A percentile compares a stretch with the other conserved stretches of the same genome.
phyloP scores from a whole-genome alignment of 2,888 invertebrate species.

The Acanthococcus lagerstroemiae region DNA sequence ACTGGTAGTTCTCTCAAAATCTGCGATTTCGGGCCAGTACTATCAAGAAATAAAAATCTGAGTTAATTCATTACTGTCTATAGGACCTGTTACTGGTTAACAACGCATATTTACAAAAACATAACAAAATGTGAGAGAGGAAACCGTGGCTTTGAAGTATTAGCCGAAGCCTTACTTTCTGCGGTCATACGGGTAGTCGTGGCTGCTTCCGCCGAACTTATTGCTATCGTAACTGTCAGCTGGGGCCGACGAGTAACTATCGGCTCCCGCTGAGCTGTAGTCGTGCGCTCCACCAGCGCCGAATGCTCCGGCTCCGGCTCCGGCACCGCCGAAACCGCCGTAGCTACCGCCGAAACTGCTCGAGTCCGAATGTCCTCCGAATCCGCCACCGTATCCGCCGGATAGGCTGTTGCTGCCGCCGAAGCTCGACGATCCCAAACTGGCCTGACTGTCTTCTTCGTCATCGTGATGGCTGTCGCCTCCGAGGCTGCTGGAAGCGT shows the following conservation, averaged over 20 bases:
- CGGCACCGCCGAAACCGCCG: neutral
- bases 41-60: too few species aligned
- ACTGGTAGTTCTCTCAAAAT: too few species aligned
- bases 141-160: too few species aligned
- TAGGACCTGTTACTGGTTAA: too few species aligned
- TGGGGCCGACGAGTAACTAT: neutral
- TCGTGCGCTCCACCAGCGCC: neutral
- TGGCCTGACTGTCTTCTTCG: neutral
- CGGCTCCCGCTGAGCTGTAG: neutral
- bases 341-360: neutral
- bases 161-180: too few species aligned
- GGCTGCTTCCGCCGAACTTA: neutral
- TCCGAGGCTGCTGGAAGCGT: neutral
- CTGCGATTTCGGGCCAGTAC: too few species aligned
- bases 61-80: too few species aligned
- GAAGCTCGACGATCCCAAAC: neutral
- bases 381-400: neutral
- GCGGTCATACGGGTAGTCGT: neutral
- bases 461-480: neutral
- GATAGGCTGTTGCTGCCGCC: neutral
- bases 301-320: neutral
- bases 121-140: too few species aligned
- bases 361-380: neutral
- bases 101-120: too few species aligned
- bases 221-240: neutral